Evolutionary conservation across 2,113 vertebrate species (phyloP), one percentile per base, ranked within the genome.

Genomic region (Uria aalge): DNA sequence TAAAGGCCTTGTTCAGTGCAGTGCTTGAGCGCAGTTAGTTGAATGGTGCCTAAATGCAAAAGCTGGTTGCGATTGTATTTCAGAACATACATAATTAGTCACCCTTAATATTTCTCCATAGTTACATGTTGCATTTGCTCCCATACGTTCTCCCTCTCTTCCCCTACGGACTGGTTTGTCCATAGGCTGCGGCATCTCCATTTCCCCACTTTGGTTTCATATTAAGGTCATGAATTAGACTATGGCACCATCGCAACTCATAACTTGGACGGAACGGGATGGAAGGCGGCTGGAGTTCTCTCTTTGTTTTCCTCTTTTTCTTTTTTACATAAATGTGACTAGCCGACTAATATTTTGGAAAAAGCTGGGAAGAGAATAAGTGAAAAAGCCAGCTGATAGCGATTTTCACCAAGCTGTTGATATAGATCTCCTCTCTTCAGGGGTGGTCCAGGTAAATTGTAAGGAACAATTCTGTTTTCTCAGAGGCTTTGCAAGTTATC

Each of bases 361-460:
- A 73, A 91, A 41, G 17, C 94, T 85, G 53, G 74, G 62, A 73
- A 63, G 26, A 75, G 47, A 57, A 8, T n/a, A 68, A 83, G 56
- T 86, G 80, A 75, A 81, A 87, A 82, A 87, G 32, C 34, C 68
- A 79, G 59, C 78, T 73, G 78, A 90, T 53, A 71, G 73, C 3
- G 4, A 40, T 88, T 95, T 85, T 83, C 63, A 86, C 55, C 92
- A 91, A 76, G 94, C 92, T 86, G 81, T 57, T 91, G 96, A 94
- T 97, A 95, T 3, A 94, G 86, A 94, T 97, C 93, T 92, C 15
- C 76, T 85, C 74, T 91, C 74, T 82, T 88, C 85, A 55, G 83
- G 66, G 80, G 83, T 94, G 94, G 72, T 89, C 87, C 52, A 45
- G 48, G 90, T 67, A 91, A 83, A 77, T 80, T 30, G 73, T 75